Evolutionary conservation across 2,888 invertebrate species (phyloP), one percentile per base, ranked within the genome.

Genomic region (Axea sp.): DNA sequence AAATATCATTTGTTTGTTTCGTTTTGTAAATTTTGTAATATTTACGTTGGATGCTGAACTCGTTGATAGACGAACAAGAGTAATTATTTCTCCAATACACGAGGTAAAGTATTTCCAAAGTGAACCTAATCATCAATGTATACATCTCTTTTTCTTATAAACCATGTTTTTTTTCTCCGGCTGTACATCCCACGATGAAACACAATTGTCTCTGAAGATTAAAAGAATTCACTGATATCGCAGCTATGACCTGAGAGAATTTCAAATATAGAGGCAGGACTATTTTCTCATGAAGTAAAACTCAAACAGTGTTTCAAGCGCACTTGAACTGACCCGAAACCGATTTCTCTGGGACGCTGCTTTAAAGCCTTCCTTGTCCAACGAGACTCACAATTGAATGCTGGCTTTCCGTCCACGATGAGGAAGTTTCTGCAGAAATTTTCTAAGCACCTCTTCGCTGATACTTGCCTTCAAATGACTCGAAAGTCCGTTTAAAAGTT

Each of bases 281-380:
- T 60, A 60, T 69, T 69, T 53, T 53, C 59, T 45, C 69, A 45
- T 60, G 53, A 62, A 71, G 60, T 62, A 37, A 60, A 71, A 71
- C 69, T 71, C 60, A 49, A 51, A 51, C 45, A 31, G 64, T 47
- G 51, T n/a, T n/a, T n/a, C n/a, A n/a, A n/a, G n/a, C n/a, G n/a
- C n/a, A n/a, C n/a, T n/a, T n/a, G n/a, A 51, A 64, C 64, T 53
- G 62, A 39, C 57, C 64, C 41, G 55, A 65, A 65, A 65, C 60
- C 57, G 51, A 74, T 65, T 74, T 74, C 62, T 64, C 43, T 17
- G 22, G 59, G n/a, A 57, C 55, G 45, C 47, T 62, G 41, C 64
- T 64, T 74, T 57, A 69, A 67, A 41, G 37, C n/a, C n/a, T n/a
- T n/a, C n/a, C n/a, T n/a, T n/a, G n/a, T 69, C 64, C 68, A 30